Evolutionary conservation across 30 jellyfish, hydroid and myxozoan species (phyloP).

Genomic region (Aurelia coerulea): DNA sequence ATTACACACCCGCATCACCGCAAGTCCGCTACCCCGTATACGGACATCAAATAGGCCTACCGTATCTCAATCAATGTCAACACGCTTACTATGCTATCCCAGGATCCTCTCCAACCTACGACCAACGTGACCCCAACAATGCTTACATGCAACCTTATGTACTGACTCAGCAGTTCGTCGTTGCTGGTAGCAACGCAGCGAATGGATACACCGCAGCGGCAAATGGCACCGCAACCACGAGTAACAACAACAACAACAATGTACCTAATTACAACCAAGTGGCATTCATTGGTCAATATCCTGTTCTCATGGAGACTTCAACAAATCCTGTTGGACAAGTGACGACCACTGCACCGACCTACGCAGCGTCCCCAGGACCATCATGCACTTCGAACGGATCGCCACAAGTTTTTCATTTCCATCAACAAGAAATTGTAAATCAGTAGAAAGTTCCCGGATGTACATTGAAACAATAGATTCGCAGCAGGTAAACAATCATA

Average conservation of each 20-base stretch:
- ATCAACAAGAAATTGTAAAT: conserved; percentile 57
- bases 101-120: conserved; percentile 64
- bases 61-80: conserved; percentile 53
- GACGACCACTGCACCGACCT: conserved; percentile 53
- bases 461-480: background rate
- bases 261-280: conserved; percentile 70
- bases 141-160: conserved; percentile 60
- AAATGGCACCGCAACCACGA: conserved; percentile 13
- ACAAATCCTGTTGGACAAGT: conserved; percentile 44
- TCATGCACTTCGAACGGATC: conserved; percentile 63
- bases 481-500: conserved; percentile 11
- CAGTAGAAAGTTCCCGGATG: conserved; percentile 9
- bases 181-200: conserved; percentile 50
- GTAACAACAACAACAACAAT: conserved; percentile 51
- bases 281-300: conserved; percentile 71
- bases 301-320: conserved; percentile 69
- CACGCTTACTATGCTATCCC: conserved; percentile 63
- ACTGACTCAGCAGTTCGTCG: conserved; percentile 60
- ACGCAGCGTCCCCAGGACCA: conserved; percentile 69
- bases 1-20: conserved; percentile 51
- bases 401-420: conserved; percentile 59
- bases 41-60: conserved; percentile 59
- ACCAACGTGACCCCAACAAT: conserved; percentile 53
- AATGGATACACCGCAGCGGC: conserved; percentile 54
- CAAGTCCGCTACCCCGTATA: conserved; percentile 60